Evolutionary conservation across 2,888 invertebrate species (phyloP).

Genomic region (Heteromurus nitidus): DNA sequence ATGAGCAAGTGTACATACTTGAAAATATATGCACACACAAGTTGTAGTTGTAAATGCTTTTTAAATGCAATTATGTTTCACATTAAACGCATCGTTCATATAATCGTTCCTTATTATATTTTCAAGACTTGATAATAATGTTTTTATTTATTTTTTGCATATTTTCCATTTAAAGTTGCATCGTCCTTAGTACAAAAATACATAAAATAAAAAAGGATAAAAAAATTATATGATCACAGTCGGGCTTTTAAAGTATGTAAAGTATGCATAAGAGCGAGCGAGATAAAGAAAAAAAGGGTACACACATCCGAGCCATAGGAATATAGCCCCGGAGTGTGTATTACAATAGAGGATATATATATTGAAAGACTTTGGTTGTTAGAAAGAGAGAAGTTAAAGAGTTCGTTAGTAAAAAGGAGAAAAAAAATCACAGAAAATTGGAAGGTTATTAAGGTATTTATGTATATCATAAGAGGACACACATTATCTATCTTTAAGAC

Average conservation of each 20-base stretch:
- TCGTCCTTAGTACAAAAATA: slow-evolving; percentile 16
- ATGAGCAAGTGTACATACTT: too few relatives aligned
- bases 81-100: background rate
- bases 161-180: background rate
- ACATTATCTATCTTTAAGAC: too few relatives aligned
- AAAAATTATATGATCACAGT: slow-evolving; percentile 34
- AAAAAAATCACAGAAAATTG: slow-evolving; percentile 11
- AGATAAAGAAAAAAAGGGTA: background rate
- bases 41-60: background rate
- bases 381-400: background rate
- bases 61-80: background rate
- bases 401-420: background rate
- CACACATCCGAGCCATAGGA: background rate
- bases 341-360: too few relatives aligned
- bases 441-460: background rate
- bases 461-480: background rate
- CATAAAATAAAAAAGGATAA: slow-evolving; percentile 9
- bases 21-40: background rate
- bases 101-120: background rate
- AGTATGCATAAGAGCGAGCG: background rate
- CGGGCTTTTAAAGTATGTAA: slow-evolving; percentile 20
- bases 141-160: slow-evolving; percentile 8
- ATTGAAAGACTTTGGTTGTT: background rate
- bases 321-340: too few relatives aligned
- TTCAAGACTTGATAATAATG: too few relatives aligned